A percentile compares a stretch with the other conserved stretches of the same genome.
Conservation (phyloP, 2,113 vertebrate species). For the Thymallus thymallus region DNA sequence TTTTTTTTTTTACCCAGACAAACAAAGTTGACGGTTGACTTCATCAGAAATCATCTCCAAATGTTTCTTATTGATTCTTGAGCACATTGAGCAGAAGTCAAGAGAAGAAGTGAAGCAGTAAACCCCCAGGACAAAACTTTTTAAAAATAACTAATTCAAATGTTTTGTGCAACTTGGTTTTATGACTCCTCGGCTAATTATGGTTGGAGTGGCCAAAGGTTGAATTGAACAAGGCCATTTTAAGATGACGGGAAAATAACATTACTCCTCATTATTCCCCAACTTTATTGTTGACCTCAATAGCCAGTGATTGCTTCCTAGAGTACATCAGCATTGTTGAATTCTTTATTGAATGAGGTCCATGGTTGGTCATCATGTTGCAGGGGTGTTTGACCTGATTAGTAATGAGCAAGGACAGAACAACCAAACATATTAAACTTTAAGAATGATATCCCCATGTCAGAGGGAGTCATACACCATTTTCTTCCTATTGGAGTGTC, state of each 20-base stretch:
- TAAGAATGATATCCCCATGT: background rate
- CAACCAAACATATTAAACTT: background rate
- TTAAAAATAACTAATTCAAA: slow-evolving; percentile 24
- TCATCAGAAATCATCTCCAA: slow-evolving; percentile 43
- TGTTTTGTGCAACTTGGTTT: slow-evolving; percentile 26
- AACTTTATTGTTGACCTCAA: slow-evolving; percentile 51
- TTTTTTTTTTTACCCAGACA: slow-evolving; percentile 26
- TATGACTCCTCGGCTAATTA: slow-evolving; percentile 41
- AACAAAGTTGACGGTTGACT: slow-evolving; percentile 51
- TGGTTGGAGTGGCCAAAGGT: slow-evolving; percentile 46
- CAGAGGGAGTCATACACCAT: background rate
- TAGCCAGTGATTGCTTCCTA: slow-evolving; percentile 30
- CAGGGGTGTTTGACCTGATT: slow-evolving; percentile 10
- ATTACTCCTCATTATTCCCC: slow-evolving; percentile 53
- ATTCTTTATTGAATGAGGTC: slow-evolving; percentile 40
- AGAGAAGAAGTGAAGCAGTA: slow-evolving; percentile 16
- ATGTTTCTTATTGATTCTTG: slow-evolving; percentile 29
- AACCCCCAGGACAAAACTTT: slow-evolving; percentile 36
- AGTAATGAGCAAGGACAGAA: background rate
- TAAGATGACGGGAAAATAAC: slow-evolving; percentile 23
- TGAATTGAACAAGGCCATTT: slow-evolving; percentile 33
- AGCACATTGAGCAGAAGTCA: background rate
- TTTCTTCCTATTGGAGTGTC: too few species aligned
- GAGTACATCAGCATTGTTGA: slow-evolving; percentile 29
- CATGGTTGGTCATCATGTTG: slow-evolving; percentile 13